Evolutionary conservation across 2,888 invertebrate genomes (phyloP), one percentile per base, ranked within the genome.

Genomic region (Pyrrhia umbra): DNA sequence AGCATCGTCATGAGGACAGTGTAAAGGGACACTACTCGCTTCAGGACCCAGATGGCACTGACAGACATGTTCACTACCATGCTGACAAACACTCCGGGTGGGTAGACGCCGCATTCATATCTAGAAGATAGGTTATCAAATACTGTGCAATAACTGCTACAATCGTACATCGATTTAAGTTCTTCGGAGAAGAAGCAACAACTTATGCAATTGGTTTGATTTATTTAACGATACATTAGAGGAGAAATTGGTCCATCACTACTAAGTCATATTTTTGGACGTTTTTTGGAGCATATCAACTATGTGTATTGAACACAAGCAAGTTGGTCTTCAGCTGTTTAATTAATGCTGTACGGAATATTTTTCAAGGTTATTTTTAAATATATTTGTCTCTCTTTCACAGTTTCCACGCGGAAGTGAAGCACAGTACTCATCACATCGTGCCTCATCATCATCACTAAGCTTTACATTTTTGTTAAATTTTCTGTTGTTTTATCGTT

Each of bases 21-120:
- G 96, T 96, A 51, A 95, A 95, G 84, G 96, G 96, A 45, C 95
- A 95, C 79, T 96, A 96, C 86, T 72, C 71, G 37, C 66, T 84
- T 43, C 77, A 83, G 13, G 77, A 83, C 60, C 77, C 85, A 30
- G 85, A 85, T 23, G 84, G 84, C 40, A 56, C 76, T 72, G 78
- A 91, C 56, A 88, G 95, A 72, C 90, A 89, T 18, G 95, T 95
- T 13, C 90, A 95, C 77, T 95, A 95, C 85, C 88, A 88, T 79
- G 95, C 95, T 47, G 95, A 95, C 77, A 89, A 95, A 81, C 75
- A 76, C 13, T 82, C 67, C 55, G 88, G 89, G 68, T 89, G 6
- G 15, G 50, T 40, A 9, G 2, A 3, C 6, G 2, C 25, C 8
- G 0, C 4, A 27, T 47, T n/a, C 20, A 18, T 27, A 2, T 16